Evolutionary conservation across 2,888 invertebrate species (phyloP).

Genomic region (Pachydiplax longipennis): DNA sequence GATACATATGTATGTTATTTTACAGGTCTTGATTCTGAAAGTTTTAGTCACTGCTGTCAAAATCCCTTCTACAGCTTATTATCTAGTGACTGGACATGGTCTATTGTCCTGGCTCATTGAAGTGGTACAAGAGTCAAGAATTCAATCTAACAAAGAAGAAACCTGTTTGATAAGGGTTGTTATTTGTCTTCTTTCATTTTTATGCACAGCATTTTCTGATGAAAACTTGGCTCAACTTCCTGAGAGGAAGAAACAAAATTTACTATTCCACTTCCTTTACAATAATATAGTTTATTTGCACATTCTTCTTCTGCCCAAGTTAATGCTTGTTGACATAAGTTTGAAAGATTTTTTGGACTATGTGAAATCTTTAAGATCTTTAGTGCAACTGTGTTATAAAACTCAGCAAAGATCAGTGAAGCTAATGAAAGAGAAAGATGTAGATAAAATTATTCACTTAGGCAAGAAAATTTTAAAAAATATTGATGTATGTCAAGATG

Average conservation of each 20-base stretch:
- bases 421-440: background rate
- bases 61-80: conserved; percentile 70
- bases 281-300: background rate
- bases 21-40: conserved; percentile 68
- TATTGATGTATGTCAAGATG: conserved; percentile 31
- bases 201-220: background rate
- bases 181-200: background rate
- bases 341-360: background rate
- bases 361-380: background rate
- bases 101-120: conserved; percentile 73
- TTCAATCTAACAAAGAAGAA: background rate
- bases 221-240: background rate
- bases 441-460: background rate
- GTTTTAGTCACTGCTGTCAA: conserved; percentile 69
- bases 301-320: background rate
- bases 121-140: conserved; percentile 53
- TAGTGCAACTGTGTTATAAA: background rate
- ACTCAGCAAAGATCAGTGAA: background rate
- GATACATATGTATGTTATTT: conserved; percentile 47
- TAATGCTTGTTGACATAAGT: background rate
- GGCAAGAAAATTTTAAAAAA: conserved; percentile 9
- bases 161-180: background rate
- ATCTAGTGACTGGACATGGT: conserved; percentile 73
- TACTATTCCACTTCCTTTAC: background rate
- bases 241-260: background rate